These are phyloP conservation scores for Cyclargus thomasi DNA, from an alignment of 1,140 invertebrate species.

Conservation along the genomic window DNA sequence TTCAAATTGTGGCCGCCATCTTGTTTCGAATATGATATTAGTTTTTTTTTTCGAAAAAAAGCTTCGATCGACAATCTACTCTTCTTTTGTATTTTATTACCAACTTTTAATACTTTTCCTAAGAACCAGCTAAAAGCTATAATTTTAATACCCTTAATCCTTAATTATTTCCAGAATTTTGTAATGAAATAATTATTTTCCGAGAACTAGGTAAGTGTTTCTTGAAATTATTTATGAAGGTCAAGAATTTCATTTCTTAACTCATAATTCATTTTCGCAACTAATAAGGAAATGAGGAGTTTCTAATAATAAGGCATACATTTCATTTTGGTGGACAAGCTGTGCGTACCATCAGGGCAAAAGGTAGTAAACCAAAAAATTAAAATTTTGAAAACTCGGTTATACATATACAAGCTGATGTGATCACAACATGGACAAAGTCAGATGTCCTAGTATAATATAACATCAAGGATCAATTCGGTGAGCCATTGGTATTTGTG, in stretches of 20 bases:
- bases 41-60: too few species aligned
- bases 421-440: background rate
- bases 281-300: too few species aligned
- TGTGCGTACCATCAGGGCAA: background rate
- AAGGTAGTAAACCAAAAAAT: background rate
- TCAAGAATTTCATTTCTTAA: background rate
- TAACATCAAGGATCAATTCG: conserved; percentile 6
- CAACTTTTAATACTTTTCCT: too few species aligned
- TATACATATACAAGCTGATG: background rate
- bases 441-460: background rate
- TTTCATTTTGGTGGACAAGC: background rate
- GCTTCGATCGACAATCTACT: too few species aligned
- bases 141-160: too few species aligned
- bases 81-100: too few species aligned
- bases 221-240: background rate
- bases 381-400: background rate
- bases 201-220: background rate
- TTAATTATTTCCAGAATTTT: too few species aligned
- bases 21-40: too few species aligned
- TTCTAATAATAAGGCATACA: too few species aligned
- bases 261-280: too few species aligned
- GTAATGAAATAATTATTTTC: background rate
- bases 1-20: background rate
- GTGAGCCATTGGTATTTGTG: conserved; percentile 3
- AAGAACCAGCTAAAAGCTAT: too few species aligned